A percentile compares a stretch with the other conserved stretches of the same genome.
phyloP scores from a whole-genome alignment of 1,140 invertebrate genomes.

The Ericerus pela region DNA sequence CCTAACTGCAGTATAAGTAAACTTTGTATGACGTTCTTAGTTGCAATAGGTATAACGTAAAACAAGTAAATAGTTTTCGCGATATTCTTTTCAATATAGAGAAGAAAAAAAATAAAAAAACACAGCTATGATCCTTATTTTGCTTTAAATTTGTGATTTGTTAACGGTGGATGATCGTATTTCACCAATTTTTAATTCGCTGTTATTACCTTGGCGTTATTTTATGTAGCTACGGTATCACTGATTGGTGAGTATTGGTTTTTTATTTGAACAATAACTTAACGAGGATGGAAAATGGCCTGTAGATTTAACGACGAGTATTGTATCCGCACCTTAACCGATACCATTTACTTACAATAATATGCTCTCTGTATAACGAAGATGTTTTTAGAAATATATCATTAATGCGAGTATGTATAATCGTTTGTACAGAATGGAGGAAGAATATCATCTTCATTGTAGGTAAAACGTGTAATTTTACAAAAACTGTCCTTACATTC shows the following conservation, averaged over 20 bases:
- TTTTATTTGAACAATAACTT: not conserved
- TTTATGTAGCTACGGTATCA: not conserved
- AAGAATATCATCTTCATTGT: too few species aligned
- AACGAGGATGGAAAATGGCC: not conserved
- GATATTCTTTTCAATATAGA: not conserved
- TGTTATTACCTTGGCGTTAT: not conserved
- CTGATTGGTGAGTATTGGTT: not conserved
- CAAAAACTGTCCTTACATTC: not conserved
- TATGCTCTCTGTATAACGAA: too few species aligned
- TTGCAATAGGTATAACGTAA: constrained; percentile 7
- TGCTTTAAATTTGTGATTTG: not conserved
- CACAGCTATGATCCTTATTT: not conserved
- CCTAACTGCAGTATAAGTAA: not conserved
- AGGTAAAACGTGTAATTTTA: not conserved
- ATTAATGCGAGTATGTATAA: not conserved
- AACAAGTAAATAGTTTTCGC: not conserved
- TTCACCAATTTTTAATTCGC: not conserved
- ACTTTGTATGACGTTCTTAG: not conserved
- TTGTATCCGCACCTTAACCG: not conserved
- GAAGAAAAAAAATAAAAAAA: too few species aligned
- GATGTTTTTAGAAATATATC: not conserved
- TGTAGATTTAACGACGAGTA: not conserved
- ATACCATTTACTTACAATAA: not conserved
- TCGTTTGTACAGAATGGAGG: not conserved
- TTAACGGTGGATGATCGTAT: not conserved